A percentile compares a stretch with the other conserved stretches of the same genome.
These are phyloP conservation scores for Carcharodon carcharias DNA, from an alignment of 2,797 vertebrate genomes.

Conservation along the genomic window DNA sequence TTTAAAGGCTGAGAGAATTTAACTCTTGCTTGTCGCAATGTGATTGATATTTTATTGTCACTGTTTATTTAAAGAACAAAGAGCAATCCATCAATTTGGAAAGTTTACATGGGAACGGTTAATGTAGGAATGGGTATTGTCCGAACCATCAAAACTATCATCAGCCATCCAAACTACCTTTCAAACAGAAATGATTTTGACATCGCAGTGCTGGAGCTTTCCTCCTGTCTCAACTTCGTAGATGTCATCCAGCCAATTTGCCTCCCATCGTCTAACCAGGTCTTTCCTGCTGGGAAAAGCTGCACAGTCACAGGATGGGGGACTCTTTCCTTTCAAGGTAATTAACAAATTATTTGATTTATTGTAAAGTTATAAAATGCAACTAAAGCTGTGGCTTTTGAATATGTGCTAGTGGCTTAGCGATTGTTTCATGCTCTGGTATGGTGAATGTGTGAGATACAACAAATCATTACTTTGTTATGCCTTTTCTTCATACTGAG, in stretches of 20 bases:
- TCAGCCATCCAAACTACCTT: not conserved
- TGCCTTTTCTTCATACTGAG: not conserved
- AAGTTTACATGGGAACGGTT: not conserved
- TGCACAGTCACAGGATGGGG: conserved; percentile 27
- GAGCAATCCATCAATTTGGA: not conserved
- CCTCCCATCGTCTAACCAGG: not conserved
- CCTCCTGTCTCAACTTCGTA: not conserved
- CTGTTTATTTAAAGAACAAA: not conserved
- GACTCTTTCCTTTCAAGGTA: not conserved
- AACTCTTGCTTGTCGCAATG: not conserved
- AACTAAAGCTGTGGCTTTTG: no score
- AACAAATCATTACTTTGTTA: not conserved
- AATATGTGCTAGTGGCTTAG: not conserved
- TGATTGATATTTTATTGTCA: not conserved
- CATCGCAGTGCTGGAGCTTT: conserved; percentile 2
- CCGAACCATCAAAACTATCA: not conserved
- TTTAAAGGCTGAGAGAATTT: not conserved
- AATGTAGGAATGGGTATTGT: not conserved
- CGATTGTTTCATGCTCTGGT: not conserved
- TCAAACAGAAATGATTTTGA: not conserved
- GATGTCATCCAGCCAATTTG: not conserved
- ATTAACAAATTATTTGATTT: not conserved
- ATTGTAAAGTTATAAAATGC: not conserved
- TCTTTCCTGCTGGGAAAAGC: not conserved
- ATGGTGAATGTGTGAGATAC: not conserved